phyloP scores from a whole-genome alignment of 1,140 invertebrate species.

The Tetranychus cinnabarinus region DNA sequence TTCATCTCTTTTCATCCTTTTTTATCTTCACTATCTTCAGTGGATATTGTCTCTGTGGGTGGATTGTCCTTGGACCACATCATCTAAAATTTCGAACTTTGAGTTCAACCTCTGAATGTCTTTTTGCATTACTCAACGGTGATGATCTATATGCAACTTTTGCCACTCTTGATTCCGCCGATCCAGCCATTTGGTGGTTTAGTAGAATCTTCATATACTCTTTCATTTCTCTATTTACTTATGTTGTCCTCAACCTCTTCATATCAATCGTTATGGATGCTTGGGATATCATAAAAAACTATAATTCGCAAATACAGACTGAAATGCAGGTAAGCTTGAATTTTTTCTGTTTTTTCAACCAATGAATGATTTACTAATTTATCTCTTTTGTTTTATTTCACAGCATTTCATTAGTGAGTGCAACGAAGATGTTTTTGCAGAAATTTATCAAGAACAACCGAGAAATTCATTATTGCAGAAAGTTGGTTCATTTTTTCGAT shows the following conservation, averaged over 20 bases:
- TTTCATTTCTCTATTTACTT: constrained; percentile 92
- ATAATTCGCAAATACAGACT: neutral
- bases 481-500: no score
- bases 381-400: neutral
- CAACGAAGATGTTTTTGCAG: neutral
- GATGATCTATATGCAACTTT: constrained; percentile 47
- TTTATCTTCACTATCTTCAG: constrained; percentile 33
- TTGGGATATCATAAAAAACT: constrained; percentile 62
- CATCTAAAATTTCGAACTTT: constrained; percentile 85
- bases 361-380: neutral
- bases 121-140: constrained; percentile 25
- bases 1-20: constrained; percentile 39
- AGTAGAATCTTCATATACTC: constrained; percentile 79
- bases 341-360: neutral
- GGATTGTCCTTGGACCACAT: constrained; percentile 91
- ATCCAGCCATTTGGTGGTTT: constrained; percentile 72
- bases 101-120: constrained; percentile 63
- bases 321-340: neutral
- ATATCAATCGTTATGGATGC: constrained; percentile 98
- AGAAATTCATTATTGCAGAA: no score
- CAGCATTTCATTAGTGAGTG: neutral
- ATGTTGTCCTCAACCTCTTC: constrained; percentile 88
- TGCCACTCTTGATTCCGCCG: constrained; percentile 57
- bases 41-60: constrained; percentile 91
- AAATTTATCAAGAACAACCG: no score